Base-by-base conservation (phyloP, 2,113 vertebrate genomes). In the Oncorhynchus masou region DNA sequence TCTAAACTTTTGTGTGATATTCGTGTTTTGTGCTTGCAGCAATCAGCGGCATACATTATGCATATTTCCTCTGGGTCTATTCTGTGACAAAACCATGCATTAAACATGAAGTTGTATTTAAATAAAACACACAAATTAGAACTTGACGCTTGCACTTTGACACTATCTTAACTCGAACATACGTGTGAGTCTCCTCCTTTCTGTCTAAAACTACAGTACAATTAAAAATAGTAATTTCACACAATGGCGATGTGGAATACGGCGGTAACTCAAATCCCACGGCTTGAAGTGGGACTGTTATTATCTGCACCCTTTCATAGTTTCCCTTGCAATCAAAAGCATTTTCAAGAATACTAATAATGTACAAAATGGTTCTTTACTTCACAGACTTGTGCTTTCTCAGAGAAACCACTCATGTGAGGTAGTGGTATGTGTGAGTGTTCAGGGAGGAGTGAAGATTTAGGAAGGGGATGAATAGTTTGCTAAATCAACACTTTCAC, bases 81-180 rank as follows among this genome's bases (percentile, higher is more conserved):
- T 85, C 75, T 77, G 48, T 82, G 57, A 84, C 81, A 79, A 81
- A 69, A 81, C 3, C 67, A 73, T 90, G 71, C 71, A 86, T 89
- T 87, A 86, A 82, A 90, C 85, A 89, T 87, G 74, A 87, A 78
- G 60, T 49, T 57, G 13, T 78, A 68, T 75, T 74, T 74, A n/a
- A 80, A 69, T 79, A 71, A 80, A 84, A 84, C 59, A 16, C 71
- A 78, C 77, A 84, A 45, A 85, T 86, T 76, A 84, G 79, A 85
- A 81, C 49, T 71, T 75, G 54, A 49, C 34, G 12, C 22, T 68
- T 78, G 15, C 66, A 57, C 79, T 51, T 65, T 27, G 74, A 83
- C 69, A 68, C 49, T 78, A 60, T 71, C 51, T 71, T 27, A 78
- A 80, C 78, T 67, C 73, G 76, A 71, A 70, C 71, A 31, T 25